Conservation (phyloP, 2,113 vertebrate species). For the Syngnathus scovelli region DNA sequence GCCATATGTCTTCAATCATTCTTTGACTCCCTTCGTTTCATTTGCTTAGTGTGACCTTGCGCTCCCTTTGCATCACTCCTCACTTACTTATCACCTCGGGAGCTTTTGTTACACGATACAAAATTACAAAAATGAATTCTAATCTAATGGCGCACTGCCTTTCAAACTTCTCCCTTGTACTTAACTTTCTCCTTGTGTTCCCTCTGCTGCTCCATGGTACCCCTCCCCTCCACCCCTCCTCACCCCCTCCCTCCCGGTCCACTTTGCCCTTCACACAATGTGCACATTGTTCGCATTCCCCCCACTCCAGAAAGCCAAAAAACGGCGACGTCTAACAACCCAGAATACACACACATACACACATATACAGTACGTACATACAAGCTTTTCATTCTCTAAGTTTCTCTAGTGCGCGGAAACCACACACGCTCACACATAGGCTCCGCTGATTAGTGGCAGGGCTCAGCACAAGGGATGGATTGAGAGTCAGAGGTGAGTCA, state of each 20-base stretch:
- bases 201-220: constrained; percentile 9
- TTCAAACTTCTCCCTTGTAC: background rate
- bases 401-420: constrained; percentile 22
- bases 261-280: constrained; percentile 44
- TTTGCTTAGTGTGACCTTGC: background rate
- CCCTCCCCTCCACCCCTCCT: constrained; percentile 7
- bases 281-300: constrained; percentile 55
- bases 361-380: constrained; percentile 23
- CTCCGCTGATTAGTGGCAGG: constrained; percentile 15
- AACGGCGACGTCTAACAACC: constrained; percentile 38
- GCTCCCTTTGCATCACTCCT: background rate
- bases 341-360: constrained; percentile 29
- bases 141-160: background rate
- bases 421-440: constrained; percentile 29
- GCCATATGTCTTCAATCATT: constrained; percentile 1
- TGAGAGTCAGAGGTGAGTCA: constrained; percentile 47
- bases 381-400: constrained; percentile 29
- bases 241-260: constrained; percentile 4
- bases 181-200: constrained; percentile 2
- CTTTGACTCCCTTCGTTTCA: background rate
- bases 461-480: constrained; percentile 39
- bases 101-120: too few relatives aligned
- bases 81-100: background rate
- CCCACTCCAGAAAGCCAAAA: constrained; percentile 45
- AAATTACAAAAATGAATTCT: background rate